Base-by-base conservation (phyloP, 2,888 invertebrate species). In the Ectobius pallidus region DNA sequence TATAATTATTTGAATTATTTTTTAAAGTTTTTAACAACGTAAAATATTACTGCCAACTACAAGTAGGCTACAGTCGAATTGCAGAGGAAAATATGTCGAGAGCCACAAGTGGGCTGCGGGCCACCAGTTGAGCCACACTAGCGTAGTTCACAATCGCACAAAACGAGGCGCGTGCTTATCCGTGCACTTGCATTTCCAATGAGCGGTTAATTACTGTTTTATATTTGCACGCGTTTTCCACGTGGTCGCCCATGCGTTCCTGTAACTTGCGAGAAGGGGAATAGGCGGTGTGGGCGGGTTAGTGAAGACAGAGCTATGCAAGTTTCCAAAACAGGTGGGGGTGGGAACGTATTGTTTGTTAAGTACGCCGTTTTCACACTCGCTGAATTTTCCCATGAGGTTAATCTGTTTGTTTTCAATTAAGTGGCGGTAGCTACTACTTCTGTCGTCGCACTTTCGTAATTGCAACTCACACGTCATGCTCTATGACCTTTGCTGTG, bases 181-280 rank as follows among this genome's bases (percentile, higher is more conserved):
- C 6, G 25, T 9, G 25, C 7, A 6, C 46, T n/a, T 18, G 44
- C 46, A 7, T n/a, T 18, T 52, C 9, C 52, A 52, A 52, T n/a
- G n/a, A n/a, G n/a, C 16, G n/a, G 58, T 30, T 58, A 58, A 58
- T 58, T 58, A 58, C 34, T 18, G 65, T 65, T 65, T 39, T 27
- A 42, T 65, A 65, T 70, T 44, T 25, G 25, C 63, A 63, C 62
- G 63, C 63, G 62, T 55, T 44, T 63, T 71, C 71, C 71, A 70
- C 71, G 71, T 30, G 62, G 49, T 20, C 25, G 52, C 25, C 69
- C 52, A 65, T 44, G 65, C 65, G 65, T 65, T 9, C 7, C 27
- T n/a, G 30, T 30, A 11, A 34, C 7, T 11, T 55, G 55, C 22
- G 16, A 25, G 55, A 25, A 49, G 34, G 11, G 6, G 34, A 7